A percentile compares a stretch with the other conserved stretches of the same genome.
Evolutionary conservation across 2,888 invertebrate species (phyloP).

Genomic region (Exocentrus adspersus): DNA sequence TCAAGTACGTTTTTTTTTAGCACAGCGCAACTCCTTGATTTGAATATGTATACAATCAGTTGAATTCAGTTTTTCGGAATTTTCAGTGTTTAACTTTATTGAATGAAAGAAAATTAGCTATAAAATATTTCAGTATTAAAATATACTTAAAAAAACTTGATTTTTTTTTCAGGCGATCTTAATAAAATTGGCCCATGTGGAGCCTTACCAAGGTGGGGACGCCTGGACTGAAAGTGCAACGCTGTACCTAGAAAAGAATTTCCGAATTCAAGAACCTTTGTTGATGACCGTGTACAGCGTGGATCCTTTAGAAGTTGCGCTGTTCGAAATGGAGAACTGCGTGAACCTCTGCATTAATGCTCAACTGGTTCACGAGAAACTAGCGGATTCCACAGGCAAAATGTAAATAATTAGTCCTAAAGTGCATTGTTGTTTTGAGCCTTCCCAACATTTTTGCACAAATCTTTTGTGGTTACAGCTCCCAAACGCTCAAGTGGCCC

Average conservation of each 20-base stretch:
- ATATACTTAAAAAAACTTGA: conserved; percentile 4
- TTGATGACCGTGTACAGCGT: conserved; percentile 60
- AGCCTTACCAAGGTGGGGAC: conserved; percentile 57
- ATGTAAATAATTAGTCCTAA: conserved; percentile 61
- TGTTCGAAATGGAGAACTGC: conserved; percentile 59
- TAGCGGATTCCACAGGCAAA: conserved; percentile 66
- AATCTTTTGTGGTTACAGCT: too few relatives aligned
- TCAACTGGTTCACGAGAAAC: conserved; percentile 64
- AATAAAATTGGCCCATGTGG: conserved; percentile 63
- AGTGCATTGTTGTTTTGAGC: too few relatives aligned
- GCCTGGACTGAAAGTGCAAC: conserved; percentile 60
- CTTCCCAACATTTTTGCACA: too few relatives aligned
- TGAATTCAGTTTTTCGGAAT: too few relatives aligned
- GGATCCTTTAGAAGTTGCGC: conserved; percentile 57
- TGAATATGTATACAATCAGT: too few relatives aligned
- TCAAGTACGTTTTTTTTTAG: conserved; percentile 46
- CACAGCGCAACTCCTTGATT: too few relatives aligned
- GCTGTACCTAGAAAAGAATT: conserved; percentile 58
- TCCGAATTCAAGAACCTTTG: conserved; percentile 55
- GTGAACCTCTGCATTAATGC: conserved; percentile 66
- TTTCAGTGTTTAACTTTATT: too few relatives aligned
- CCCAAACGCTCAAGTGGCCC: conserved; percentile 63
- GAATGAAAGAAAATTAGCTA: too few relatives aligned
- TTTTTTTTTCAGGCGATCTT: conserved; percentile 58
- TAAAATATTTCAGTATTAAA: too few relatives aligned